phyloP scores from a whole-genome alignment of 2,888 invertebrate genomes.

The Meliscaeva auricollis region DNA sequence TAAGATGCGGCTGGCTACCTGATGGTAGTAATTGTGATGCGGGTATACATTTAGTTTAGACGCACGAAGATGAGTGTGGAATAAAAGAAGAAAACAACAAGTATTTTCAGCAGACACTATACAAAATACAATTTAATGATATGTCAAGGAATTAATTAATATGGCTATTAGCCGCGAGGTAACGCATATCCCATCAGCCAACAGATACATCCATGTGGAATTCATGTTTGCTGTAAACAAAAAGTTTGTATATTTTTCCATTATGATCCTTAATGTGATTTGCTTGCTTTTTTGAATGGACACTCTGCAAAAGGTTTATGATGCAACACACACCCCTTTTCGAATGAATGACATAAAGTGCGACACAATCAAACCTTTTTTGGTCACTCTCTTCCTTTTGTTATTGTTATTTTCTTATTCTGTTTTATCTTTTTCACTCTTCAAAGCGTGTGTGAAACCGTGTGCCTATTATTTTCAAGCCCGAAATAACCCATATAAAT shows the following conservation, averaged over 20 bases:
- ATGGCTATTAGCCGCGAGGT: constrained; percentile 54
- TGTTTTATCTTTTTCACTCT: neutral
- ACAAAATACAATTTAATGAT: constrained; percentile 71
- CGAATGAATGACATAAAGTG: neutral
- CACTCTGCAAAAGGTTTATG: no score
- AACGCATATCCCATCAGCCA: constrained; percentile 6
- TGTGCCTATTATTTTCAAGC: constrained; percentile 41
- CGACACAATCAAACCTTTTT: neutral
- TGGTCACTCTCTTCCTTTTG: neutral
- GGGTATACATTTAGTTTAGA: constrained; percentile 33
- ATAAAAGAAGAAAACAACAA: neutral
- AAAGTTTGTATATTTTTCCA: neutral
- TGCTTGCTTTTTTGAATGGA: neutral
- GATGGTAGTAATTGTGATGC: constrained; percentile 25
- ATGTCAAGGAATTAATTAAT: constrained; percentile 68
- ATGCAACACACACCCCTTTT: neutral
- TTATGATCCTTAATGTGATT: neutral
- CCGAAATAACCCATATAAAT: constrained; percentile 22
- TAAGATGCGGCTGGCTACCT: constrained; percentile 31
- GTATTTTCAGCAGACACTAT: constrained; percentile 56
- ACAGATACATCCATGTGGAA: neutral
- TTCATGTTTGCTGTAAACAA: neutral
- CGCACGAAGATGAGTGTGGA: constrained; percentile 29
- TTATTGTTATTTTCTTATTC: constrained; percentile 2
- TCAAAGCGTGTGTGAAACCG: constrained; percentile 42